Base-by-base conservation (phyloP, 2,888 invertebrate species). In the Tricholauxania praeusta region DNA sequence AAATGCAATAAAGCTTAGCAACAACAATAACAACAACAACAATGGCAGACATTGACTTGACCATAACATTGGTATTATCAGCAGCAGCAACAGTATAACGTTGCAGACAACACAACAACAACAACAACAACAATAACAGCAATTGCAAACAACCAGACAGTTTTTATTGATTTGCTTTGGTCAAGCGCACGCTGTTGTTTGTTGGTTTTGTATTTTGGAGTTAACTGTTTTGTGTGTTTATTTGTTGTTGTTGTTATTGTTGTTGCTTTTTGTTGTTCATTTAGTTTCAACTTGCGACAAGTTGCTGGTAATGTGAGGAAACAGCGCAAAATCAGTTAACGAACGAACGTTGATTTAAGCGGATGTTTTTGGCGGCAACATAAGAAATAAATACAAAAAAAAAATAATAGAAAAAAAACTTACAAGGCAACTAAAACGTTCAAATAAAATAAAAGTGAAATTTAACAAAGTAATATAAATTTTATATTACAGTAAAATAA, bases 291-390 rank as follows among this genome's bases (percentile, higher is more conserved):
- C 59, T 64, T 63, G 73, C 78, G 75, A 79, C 78, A 79, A 79
- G 79, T 79, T 79, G 79, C 73, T 80, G 74, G 78, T 73, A 77
- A 75, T 72, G 80, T 77, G 76, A 76, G 78, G 76, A 80, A 79
- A 81, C 82, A 81, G 78, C 83, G 81, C 83, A 81, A 83, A 84
- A 81, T 84, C 84, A 84, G 84, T 84, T 85, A 84, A 82, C 82
- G 79, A 83, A 82, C 83, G 84, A 84, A 83, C 84, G 80, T 80
- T 81, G 81, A 80, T 80, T 80, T 82, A 80, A 83, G 82, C 84
- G 84, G 85, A 83, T 83, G 85, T 77, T 75, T 78, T 77, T 71
- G 77, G 74, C 78, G 78, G 78, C 77, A 78, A 72, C 74, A 65
- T 59, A 55, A 67, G 53, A 52, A 69, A 75, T 22, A 22, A 12